Evolutionary conservation across 1,140 invertebrate species (phyloP).

Genomic region (Caenorhabditis brenneri): DNA sequence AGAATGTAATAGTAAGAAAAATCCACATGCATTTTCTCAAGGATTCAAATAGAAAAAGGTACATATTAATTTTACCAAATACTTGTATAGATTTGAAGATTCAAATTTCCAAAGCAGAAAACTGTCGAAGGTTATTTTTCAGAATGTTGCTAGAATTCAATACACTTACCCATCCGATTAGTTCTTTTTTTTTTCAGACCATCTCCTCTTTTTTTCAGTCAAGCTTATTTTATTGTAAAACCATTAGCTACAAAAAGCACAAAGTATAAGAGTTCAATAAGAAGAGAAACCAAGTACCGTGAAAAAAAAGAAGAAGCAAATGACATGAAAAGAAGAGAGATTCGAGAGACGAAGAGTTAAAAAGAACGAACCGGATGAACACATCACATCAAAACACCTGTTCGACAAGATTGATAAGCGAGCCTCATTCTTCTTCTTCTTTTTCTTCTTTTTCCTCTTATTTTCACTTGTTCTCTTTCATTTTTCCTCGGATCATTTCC

Average conservation of each 20-base stretch:
- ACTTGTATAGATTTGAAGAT: too few species aligned
- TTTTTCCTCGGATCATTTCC: not conserved
- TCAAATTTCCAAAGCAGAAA: too few species aligned
- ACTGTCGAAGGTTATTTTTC: too few species aligned
- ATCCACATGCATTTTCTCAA: too few species aligned
- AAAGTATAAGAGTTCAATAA: not conserved
- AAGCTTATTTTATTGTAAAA: too few species aligned
- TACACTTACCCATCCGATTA: too few species aligned
- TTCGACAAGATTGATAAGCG: not conserved
- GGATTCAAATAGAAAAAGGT: too few species aligned
- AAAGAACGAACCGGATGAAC: slow-evolving; percentile 7
- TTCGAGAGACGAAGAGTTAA: not conserved
- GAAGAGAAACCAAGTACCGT: not conserved
- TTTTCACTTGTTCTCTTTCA: not conserved
- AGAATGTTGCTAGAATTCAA: too few species aligned
- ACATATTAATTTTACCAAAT: too few species aligned
- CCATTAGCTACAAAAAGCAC: not conserved
- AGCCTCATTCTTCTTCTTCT: not conserved
- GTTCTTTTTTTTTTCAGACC: not conserved
- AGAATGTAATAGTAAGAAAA: too few species aligned
- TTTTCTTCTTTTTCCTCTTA: not conserved
- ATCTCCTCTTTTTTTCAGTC: not conserved
- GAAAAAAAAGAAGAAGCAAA: not conserved
- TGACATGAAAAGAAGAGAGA: not conserved
- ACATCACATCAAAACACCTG: slow-evolving; percentile 29